Conservation (phyloP, 1,140 invertebrate species). For the Megalopta genalis region DNA sequence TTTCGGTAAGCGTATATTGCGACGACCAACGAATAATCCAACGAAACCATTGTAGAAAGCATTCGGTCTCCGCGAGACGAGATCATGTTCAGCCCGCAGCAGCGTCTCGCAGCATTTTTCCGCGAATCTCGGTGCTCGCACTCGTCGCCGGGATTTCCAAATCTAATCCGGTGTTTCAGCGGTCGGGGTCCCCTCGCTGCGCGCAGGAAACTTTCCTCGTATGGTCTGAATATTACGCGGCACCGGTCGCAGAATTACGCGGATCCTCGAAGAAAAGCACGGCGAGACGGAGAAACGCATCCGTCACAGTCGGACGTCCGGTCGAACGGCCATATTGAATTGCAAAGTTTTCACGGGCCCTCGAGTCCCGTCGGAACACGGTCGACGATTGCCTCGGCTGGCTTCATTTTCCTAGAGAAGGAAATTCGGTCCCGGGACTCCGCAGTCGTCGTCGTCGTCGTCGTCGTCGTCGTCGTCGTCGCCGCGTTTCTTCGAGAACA, state of each 20-base stretch:
- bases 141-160: background rate
- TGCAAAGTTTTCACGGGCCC: conserved; percentile 34
- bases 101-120: too few relatives aligned
- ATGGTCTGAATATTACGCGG: conserved; percentile 37
- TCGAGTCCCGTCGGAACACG: conserved; percentile 26
- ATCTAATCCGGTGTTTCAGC: background rate
- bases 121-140: background rate
- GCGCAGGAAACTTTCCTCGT: conserved; percentile 11
- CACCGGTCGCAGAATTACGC: background rate
- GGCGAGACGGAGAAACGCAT: background rate
- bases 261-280: background rate
- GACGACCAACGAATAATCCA: too few relatives aligned
- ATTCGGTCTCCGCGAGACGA: too few relatives aligned
- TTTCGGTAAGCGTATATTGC: too few relatives aligned
- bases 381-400: conserved; percentile 5
- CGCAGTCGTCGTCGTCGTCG: background rate
- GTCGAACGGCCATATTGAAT: conserved; percentile 26
- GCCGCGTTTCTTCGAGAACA: background rate
- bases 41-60: too few relatives aligned
- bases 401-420: conserved; percentile 8
- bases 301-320: conserved; percentile 5
- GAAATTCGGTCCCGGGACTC: background rate
- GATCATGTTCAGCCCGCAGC: too few relatives aligned
- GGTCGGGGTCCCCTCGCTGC: background rate
- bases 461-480: too few relatives aligned